phyloP scores from a whole-genome alignment of 53 echinoderm and acorn worm species.

The Crossaster papposus region DNA sequence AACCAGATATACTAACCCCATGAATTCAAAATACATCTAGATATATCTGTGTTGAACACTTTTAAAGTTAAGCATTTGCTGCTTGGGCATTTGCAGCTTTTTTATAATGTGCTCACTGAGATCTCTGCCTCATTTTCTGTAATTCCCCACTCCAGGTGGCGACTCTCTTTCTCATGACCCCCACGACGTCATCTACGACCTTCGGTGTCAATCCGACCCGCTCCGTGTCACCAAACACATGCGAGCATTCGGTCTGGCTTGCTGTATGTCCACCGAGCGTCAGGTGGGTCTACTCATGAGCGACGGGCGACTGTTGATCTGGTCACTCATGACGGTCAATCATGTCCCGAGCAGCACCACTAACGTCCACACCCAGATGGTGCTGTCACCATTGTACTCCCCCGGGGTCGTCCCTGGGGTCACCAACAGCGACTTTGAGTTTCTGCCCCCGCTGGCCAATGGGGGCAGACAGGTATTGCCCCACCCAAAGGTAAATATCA shows the following conservation, averaged over 20 bases:
- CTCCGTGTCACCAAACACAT: slow-evolving; percentile 98
- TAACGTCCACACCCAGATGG: slow-evolving; percentile 82
- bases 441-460: slow-evolving; percentile 76
- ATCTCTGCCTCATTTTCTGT: background rate
- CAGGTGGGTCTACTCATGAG: slow-evolving; percentile 89
- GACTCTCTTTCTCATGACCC: slow-evolving; percentile 42
- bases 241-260: slow-evolving; percentile 87
- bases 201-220: slow-evolving; percentile 96
- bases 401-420: slow-evolving; percentile 62
- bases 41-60: background rate
- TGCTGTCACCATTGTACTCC: slow-evolving; percentile 86
- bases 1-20: background rate
- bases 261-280: slow-evolving; percentile 78
- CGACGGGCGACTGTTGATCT: slow-evolving; percentile 91
- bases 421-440: slow-evolving; percentile 88
- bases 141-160: slow-evolving; percentile 40
- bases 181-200: slow-evolving; percentile 90
- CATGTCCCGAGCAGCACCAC: slow-evolving; percentile 62
- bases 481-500: slow-evolving; percentile 43
- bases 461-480: slow-evolving; percentile 7
- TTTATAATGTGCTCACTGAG: too few species aligned
- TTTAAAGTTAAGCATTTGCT: too few species aligned
- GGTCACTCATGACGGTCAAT: slow-evolving; percentile 92
- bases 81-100: too few species aligned
- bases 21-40: background rate